Base-by-base conservation (phyloP, 2,113 vertebrate genomes). In the Myanophis thanlyinensis region DNA sequence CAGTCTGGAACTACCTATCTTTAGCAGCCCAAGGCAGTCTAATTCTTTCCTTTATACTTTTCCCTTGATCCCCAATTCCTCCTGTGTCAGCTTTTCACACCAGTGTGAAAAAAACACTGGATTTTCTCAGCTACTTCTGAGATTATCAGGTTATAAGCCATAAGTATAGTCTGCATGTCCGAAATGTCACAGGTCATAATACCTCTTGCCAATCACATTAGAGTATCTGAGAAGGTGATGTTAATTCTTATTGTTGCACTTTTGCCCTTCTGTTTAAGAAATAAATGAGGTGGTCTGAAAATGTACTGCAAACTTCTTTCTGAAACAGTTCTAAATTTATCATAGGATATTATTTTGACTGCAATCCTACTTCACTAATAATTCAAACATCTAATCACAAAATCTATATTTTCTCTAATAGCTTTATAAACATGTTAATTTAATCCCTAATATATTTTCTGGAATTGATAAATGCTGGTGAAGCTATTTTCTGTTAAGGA, bases 131-230 rank as follows among this genome's bases (percentile, higher is more conserved):
- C n/a, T 80, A 40, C 8, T 73, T 18, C n/a, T 1, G 2, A 73
- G 67, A 35, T 73, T 62, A 5, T n/a, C 18, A 35, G 5, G 5
- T 35, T 73, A 40, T 73, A 13, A 6, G n/a, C 62, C n/a, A 18
- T 18, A 73, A 35, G 13, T 73, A 35, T 13, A 35, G n/a, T 73
- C 67, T 73, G n/a, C 67, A 73, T 40, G 15, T 73, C n/a, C 40
- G n/a, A n/a, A 40, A 73, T 6, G n/a, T 3, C 67, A 40, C 15
- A 90, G 53, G 12, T 0, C 0, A 90, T 53, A 25, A 35, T 0
- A 0, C 30, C 48, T 0, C 6, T 88, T 56, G 62, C 59, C 85
- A 85, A 89, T 1, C 0, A 90, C 4, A 92, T 73, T 35, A 73
- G 62, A 35, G 2, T 20, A 73, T 73, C 30, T 35, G 62, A 62